Percentiles rank a stretch among this genome's conserved stretches.
Evolutionary conservation across 1,140 invertebrate species (phyloP).

Genomic region (Sinonovacula constricta): DNA sequence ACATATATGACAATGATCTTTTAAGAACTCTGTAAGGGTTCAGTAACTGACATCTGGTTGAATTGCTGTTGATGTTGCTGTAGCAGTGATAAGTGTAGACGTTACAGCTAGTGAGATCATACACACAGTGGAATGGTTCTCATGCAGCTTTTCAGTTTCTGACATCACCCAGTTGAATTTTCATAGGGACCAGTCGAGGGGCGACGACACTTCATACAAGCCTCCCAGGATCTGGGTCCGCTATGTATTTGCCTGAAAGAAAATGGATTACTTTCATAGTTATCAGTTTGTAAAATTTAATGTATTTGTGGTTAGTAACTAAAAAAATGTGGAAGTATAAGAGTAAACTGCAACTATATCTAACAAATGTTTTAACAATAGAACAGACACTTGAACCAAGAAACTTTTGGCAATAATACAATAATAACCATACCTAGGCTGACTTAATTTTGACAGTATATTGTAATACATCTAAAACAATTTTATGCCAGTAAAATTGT

Average conservation of each 20-base stretch:
- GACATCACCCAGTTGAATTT: not conserved
- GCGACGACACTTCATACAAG: constrained; percentile 20
- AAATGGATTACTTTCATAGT: too few relatives aligned
- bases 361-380: not conserved
- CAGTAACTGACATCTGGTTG: too few relatives aligned
- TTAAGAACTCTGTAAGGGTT: too few relatives aligned
- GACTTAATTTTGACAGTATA: not conserved
- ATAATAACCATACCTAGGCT: not conserved
- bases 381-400: not conserved
- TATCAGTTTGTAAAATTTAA: not conserved
- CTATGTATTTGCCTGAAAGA: constrained; percentile 45
- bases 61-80: too few relatives aligned
- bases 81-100: too few relatives aligned
- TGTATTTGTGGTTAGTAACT: not conserved
- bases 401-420: not conserved
- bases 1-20: too few relatives aligned
- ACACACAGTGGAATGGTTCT: not conserved
- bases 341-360: not conserved
- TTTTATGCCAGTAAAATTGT: too few relatives aligned
- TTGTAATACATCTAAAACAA: too few relatives aligned
- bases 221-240: constrained; percentile 39
- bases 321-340: not conserved
- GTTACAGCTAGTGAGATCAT: constrained; percentile 44
- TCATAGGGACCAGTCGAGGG: too few relatives aligned
- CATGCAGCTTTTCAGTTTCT: constrained; percentile 7